Percentiles rank a stretch among this genome's conserved stretches.
phyloP scores from a whole-genome alignment of 2,113 vertebrate genomes.

The Sinocyclocheilus rhinocerous region DNA sequence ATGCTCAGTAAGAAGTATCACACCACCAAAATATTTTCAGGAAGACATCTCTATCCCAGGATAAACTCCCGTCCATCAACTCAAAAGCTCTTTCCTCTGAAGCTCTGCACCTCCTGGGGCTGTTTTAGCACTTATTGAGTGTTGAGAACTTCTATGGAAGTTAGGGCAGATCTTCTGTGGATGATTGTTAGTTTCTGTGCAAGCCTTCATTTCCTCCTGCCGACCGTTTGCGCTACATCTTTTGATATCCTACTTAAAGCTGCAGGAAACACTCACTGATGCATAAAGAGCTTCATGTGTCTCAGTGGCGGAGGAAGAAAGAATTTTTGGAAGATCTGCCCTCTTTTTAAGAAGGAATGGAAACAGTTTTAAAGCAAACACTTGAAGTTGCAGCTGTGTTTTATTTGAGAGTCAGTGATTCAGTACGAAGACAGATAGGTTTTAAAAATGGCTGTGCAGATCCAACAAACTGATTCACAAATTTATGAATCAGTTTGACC shows the following conservation, averaged over 20 bases:
- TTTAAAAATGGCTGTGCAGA: neutral
- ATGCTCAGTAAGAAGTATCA: neutral
- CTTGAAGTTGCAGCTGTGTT: slow-evolving; percentile 28
- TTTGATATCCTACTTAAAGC: slow-evolving; percentile 28
- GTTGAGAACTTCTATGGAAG: neutral
- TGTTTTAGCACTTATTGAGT: neutral
- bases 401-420: slow-evolving; percentile 2
- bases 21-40: neutral
- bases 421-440: neutral
- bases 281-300: slow-evolving; percentile 17
- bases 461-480: neutral
- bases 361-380: slow-evolving; percentile 24
- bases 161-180: neutral
- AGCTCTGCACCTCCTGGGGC: neutral
- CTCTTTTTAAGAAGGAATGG: slow-evolving; percentile 14
- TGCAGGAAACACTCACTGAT: slow-evolving; percentile 16
- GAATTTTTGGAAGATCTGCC: slow-evolving; percentile 21
- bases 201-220: slow-evolving; percentile 12
- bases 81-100: slow-evolving; percentile 13
- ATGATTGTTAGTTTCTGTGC: neutral
- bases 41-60: neutral
- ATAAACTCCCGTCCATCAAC: slow-evolving; percentile 27
- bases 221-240: neutral
- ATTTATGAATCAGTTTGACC: neutral
- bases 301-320: neutral